phyloP scores from a whole-genome alignment of 2,113 vertebrate species.

The Calidris pugnax region DNA sequence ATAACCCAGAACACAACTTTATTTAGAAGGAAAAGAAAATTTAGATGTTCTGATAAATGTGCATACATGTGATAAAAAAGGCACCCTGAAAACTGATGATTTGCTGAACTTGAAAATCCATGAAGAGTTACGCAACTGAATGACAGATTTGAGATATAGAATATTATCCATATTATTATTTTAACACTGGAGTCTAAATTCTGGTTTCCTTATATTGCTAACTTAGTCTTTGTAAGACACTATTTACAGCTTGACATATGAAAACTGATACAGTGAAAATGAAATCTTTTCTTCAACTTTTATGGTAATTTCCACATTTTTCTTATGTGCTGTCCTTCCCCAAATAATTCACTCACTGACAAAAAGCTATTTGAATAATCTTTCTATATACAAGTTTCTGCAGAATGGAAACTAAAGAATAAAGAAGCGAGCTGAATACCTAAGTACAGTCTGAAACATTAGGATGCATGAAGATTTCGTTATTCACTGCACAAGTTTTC shows the following conservation, averaged over 20 bases:
- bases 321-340: neutral
- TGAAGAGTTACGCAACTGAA: neutral
- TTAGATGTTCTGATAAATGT: neutral
- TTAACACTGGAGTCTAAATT: neutral
- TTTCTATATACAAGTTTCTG: slow-evolving; percentile 8
- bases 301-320: slow-evolving; percentile 31
- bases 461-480: neutral
- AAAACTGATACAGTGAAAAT: slow-evolving; percentile 20
- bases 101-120: neutral
- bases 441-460: neutral
- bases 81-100: neutral
- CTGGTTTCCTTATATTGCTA: neutral
- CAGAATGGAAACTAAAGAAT: slow-evolving; percentile 19
- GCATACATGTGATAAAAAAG: neutral
- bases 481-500: slow-evolving; percentile 3
- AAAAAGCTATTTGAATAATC: slow-evolving; percentile 41
- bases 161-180: neutral
- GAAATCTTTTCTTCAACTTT: slow-evolving; percentile 22
- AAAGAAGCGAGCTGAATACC: slow-evolving; percentile 7
- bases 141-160: neutral
- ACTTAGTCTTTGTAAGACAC: neutral
- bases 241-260: slow-evolving; percentile 2
- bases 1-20: neutral
- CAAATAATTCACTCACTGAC: slow-evolving; percentile 31
- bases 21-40: neutral